Evolutionary conservation across 64 coral and sea anemone genomes (phyloP), one percentile per base, ranked within the genome.

Genomic region (Catalaphyllia jardinei): DNA sequence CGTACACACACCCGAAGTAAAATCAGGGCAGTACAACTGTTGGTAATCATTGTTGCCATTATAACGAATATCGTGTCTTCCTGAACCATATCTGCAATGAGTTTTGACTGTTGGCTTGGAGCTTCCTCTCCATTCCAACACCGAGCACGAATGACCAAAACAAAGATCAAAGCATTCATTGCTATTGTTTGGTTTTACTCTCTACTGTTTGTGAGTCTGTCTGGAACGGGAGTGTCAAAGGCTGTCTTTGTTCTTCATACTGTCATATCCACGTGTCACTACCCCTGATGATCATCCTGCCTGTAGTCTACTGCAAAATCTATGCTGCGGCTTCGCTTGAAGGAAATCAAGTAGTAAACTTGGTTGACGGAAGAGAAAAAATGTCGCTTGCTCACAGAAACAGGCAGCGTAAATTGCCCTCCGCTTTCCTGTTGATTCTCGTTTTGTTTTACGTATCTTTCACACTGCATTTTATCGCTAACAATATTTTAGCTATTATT

Each of bases 301-400:
- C 79, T 60, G 27, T 62, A 8, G 29, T 81, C 6, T 81, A 62
- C 59, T 81, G 79, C 28, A 81, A 63, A 81, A 81, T 59, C 31
- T 63, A 62, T 14, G 7, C 24, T 19, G 79, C 57, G 15, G n/a
- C 79, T 81, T 20, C 57, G 79, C 29, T 62, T 4, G 27, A 81
- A 25, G 62, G 62, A 25, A 82, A 62, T 42, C 73, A 38, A 63
- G 79, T 82, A 35, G 24, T 25, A 20, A 33, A 82, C 33, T 7
- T 31, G 62, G n/a, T 59, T 31, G 29, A 20, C 24, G 52, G 59
- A 82, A 82, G 16, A 0, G 15, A 62, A 17, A 4, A 0, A 10
- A 82, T 60, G 55, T 29, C 14, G 8, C 19, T 18, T 5, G 52
- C 59, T 38, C 79, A 62, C 79, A 82, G 55, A 35, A 62, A 82